phyloP scores from a whole-genome alignment of 2,113 vertebrate species.

The Muntiacus muntjak region DNA sequence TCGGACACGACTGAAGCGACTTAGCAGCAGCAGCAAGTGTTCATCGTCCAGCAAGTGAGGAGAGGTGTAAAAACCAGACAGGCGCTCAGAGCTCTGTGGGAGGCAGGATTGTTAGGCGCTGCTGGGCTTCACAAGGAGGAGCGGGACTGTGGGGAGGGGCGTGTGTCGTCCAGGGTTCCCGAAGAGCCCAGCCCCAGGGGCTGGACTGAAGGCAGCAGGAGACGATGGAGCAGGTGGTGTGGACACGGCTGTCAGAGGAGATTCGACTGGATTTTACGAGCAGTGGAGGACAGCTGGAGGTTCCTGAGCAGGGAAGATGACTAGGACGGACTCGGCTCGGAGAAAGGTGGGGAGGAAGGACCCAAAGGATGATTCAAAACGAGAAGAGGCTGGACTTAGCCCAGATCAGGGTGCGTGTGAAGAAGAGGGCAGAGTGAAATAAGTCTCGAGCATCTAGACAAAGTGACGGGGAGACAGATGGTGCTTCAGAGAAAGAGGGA shows the following conservation, averaged over 20 bases:
- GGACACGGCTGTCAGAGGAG: not conserved
- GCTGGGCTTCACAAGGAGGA: not conserved
- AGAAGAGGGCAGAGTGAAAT: too few relatives aligned
- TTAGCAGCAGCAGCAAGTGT: not conserved
- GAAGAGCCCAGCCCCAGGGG: not conserved
- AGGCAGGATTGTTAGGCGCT: not conserved
- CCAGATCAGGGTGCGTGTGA: not conserved
- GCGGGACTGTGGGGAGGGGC: not conserved
- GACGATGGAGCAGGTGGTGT: not conserved
- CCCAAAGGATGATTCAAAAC: not conserved
- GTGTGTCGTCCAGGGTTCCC: accelerated
- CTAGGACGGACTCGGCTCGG: not conserved
- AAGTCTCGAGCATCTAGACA: not conserved
- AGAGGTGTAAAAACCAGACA: not conserved
- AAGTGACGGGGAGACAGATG: not conserved
- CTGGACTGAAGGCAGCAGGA: too few relatives aligned
- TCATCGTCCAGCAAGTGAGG: not conserved
- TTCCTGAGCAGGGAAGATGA: not conserved
- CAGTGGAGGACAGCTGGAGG: not conserved
- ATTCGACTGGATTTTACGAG: not conserved
- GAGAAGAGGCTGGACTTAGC: not conserved
- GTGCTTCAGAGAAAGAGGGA: not conserved
- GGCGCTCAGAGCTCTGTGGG: not conserved
- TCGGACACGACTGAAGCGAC: too few relatives aligned
- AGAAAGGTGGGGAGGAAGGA: not conserved